Evolutionary conservation across 2,797 vertebrate species (phyloP).

Genomic region (Channallabes apus): DNA sequence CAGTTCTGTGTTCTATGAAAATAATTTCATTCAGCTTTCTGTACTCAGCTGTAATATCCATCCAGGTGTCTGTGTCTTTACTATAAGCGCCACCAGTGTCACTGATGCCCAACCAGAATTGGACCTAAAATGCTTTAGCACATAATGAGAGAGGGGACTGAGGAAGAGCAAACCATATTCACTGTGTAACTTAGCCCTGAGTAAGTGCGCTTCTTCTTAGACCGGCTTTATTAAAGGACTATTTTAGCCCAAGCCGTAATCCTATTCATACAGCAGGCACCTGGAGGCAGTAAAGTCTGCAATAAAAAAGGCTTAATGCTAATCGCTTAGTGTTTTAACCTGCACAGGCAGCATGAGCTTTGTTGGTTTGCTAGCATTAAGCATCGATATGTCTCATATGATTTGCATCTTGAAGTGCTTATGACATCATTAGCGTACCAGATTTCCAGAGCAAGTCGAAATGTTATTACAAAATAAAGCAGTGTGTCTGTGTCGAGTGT

Average conservation of each 20-base stretch:
- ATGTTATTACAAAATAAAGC: background rate
- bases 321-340: conserved; percentile 47
- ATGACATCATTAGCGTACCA: conserved; percentile 62
- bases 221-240: conserved; percentile 46
- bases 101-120: background rate
- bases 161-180: background rate
- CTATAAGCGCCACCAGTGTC: conserved; percentile 1
- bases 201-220: conserved; percentile 34
- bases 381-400: conserved; percentile 55
- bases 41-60: background rate
- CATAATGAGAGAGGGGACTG: background rate
- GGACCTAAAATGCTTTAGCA: background rate
- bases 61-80: background rate
- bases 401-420: conserved; percentile 61
- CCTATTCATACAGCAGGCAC: conserved; percentile 51
- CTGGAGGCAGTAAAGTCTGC: conserved; percentile 49
- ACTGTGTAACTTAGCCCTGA: conserved; percentile 34
- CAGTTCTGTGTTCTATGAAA: background rate
- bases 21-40: background rate
- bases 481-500: background rate
- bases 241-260: conserved; percentile 43
- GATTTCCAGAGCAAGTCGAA: background rate
- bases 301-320: conserved; percentile 51
- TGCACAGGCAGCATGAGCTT: background rate
- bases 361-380: conserved; percentile 49